These are phyloP conservation scores for Malachius bipustulatus DNA, from an alignment of 2,888 invertebrate species.

Conservation along the genomic window DNA sequence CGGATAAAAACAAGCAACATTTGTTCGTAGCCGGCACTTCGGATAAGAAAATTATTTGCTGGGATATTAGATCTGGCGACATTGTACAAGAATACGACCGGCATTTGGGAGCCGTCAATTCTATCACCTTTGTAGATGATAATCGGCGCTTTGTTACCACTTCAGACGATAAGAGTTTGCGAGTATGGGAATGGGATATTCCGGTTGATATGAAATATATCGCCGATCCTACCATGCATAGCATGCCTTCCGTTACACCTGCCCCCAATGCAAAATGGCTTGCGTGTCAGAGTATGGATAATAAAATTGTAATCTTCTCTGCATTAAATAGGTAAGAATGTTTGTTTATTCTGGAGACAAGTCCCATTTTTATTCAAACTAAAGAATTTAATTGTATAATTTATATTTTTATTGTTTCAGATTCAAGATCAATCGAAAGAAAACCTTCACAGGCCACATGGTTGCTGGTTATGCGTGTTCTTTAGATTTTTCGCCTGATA, in stretches of 20 bases:
- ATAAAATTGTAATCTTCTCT: slow-evolving; percentile 95
- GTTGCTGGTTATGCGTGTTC: slow-evolving; percentile 98
- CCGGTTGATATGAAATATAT: slow-evolving; percentile 99
- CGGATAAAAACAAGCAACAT: slow-evolving; percentile 93
- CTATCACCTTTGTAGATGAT: slow-evolving; percentile 98
- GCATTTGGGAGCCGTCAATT: slow-evolving; percentile 96
- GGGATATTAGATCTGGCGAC: slow-evolving; percentile 92
- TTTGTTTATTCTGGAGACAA: too few relatives aligned
- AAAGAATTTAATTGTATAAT: too few relatives aligned
- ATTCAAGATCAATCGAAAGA: slow-evolving; percentile 98
- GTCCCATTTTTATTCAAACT: too few relatives aligned
- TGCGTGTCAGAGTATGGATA: slow-evolving; percentile 98
- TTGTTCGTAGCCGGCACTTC: slow-evolving; percentile 97
- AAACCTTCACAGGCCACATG: slow-evolving; percentile 97
- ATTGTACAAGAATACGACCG: slow-evolving; percentile 97
- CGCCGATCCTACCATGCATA: slow-evolving; percentile 98
- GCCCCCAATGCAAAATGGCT: slow-evolving; percentile 98
- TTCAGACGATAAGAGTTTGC: slow-evolving; percentile 95
- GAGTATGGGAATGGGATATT: slow-evolving; percentile 99
- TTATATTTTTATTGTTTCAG: too few relatives aligned
- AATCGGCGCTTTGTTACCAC: slow-evolving; percentile 96
- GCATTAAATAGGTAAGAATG: slow-evolving; percentile 89
- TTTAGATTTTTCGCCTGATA: slow-evolving; percentile 95
- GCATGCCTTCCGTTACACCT: slow-evolving; percentile 90
- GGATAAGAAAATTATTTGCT: slow-evolving; percentile 99